A percentile compares a stretch with the other conserved stretches of the same genome.
Conservation (phyloP, 37 sponge, comb jelly and placozoan genomes). For the Halisarca cf. caerulea region DNA sequence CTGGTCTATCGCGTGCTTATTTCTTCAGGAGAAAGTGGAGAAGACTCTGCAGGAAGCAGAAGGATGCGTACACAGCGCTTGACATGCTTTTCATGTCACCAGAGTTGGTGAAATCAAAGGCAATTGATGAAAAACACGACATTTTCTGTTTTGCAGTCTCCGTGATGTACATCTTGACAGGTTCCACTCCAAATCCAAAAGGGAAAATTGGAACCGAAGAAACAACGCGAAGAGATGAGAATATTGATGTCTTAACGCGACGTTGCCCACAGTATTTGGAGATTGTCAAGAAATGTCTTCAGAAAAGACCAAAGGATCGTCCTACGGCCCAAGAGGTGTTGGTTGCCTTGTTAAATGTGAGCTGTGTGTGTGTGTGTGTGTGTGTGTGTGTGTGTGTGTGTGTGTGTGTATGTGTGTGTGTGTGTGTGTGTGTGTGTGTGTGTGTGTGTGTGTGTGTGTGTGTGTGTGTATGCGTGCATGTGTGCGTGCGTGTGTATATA, state of each 20-base stretch:
- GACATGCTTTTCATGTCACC: not conserved
- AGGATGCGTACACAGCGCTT: not conserved
- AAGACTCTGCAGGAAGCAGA: not conserved
- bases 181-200: not conserved
- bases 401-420: not conserved
- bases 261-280: not conserved
- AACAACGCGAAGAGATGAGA: not conserved
- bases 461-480: not conserved
- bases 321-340: not conserved
- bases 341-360: not conserved
- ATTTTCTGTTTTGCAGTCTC: not conserved
- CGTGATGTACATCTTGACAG: not conserved
- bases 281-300: not conserved
- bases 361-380: not conserved
- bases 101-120: not conserved
- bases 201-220: not conserved
- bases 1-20: not conserved
- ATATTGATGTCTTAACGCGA: not conserved
- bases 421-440: not conserved
- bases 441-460: constrained; percentile 4
- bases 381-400: not conserved
- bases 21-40: too few species aligned
- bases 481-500: too few species aligned
- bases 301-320: not conserved
- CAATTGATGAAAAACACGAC: not conserved